Evolutionary conservation across 2,888 invertebrate species (phyloP), one percentile per base, ranked within the genome.

Genomic region (Limnephilus rhombicus): DNA sequence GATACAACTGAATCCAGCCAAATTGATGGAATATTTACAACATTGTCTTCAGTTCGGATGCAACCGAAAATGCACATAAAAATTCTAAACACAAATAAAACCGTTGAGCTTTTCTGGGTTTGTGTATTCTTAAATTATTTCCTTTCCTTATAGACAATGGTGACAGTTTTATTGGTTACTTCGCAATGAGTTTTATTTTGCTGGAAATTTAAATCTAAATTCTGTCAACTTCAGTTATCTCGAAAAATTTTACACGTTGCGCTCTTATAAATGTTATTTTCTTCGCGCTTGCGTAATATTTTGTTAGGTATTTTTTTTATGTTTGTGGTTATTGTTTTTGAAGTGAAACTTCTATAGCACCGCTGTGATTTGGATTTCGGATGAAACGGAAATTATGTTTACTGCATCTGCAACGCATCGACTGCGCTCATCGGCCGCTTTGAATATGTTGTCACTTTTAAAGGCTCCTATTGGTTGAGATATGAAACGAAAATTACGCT

Each of bases 11-110:
- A 80, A 89, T 41, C 80, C 34, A 34, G 88, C 86, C 24, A 29
- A 89, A 80, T 80, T 89, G 29, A 89, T 89, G 4, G 37, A 18
- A 80, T 89, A 80, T 80, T 89, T 80, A 89, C 80, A 80, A 41
- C 49, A 86, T 45, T 86, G 49, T 86, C 86, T 86, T 29, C 83
- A 34, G 83, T 83, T 86, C n/a, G n/a, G 45, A 49, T 86, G 86
- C 86, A 29, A 37, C 15, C 45, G 41, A 45, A 86, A 87, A n/a
- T 92, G 90, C 88, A 87, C 11, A 83, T 41, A 83, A 83, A 37
- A 83, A 24, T 68, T 68, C 9, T 24, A 68, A 68, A n/a, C 68
- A 68, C 68, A 24, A 24, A 68, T 68, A 68, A 68, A 68, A 68
- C 9, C 68, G 68, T 24, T 68, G 68, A 68, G 68, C 68, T 68